Conservation (phyloP, 2,888 invertebrate species). For the Drosophila mulleri region DNA sequence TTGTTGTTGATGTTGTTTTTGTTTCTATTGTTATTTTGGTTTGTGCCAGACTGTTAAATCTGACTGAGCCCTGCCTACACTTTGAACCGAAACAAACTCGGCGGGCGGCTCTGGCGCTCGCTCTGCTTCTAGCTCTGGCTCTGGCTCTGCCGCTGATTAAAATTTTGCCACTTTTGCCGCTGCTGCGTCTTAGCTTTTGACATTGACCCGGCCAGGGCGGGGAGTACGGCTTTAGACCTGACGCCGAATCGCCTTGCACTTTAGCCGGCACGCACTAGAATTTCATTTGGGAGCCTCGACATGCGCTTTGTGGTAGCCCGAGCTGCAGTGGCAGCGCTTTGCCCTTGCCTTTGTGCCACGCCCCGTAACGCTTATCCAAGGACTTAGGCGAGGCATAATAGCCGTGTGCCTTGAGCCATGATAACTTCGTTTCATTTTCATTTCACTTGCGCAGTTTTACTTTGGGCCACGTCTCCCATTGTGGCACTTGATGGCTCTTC, state of each 20-base stretch:
- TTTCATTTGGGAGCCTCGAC: slow-evolving; percentile 62
- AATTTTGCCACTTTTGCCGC: slow-evolving; percentile 68
- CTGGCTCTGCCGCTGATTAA: slow-evolving; percentile 63
- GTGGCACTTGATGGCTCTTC: slow-evolving; percentile 51
- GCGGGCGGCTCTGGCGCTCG: background rate
- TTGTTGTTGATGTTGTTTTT: slow-evolving; percentile 2
- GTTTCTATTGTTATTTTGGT: slow-evolving; percentile 16
- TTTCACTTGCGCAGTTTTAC: slow-evolving; percentile 60
- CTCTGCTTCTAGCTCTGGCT: background rate
- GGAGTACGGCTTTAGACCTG: slow-evolving; percentile 14
- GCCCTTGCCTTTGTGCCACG: slow-evolving; percentile 9
- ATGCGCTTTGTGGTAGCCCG: slow-evolving; percentile 44
- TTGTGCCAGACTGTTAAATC: slow-evolving; percentile 35
- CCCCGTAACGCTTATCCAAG: slow-evolving; percentile 60
- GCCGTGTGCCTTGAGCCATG: slow-evolving; percentile 59
- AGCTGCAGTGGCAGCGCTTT: slow-evolving; percentile 12
- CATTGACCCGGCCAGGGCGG: slow-evolving; percentile 56
- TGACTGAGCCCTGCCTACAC: slow-evolving; percentile 35
- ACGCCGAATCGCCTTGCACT: slow-evolving; percentile 49
- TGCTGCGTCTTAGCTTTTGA: slow-evolving; percentile 63
- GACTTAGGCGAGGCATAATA: slow-evolving; percentile 45
- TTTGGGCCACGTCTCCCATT: slow-evolving; percentile 47
- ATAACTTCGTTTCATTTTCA: slow-evolving; percentile 75
- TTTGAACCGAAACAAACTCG: slow-evolving; percentile 34
- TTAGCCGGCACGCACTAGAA: slow-evolving; percentile 60